Evolutionary conservation across 2,888 invertebrate genomes (phyloP), one percentile per base, ranked within the genome.

Genomic region (Himalopsyche kuldschensis): DNA sequence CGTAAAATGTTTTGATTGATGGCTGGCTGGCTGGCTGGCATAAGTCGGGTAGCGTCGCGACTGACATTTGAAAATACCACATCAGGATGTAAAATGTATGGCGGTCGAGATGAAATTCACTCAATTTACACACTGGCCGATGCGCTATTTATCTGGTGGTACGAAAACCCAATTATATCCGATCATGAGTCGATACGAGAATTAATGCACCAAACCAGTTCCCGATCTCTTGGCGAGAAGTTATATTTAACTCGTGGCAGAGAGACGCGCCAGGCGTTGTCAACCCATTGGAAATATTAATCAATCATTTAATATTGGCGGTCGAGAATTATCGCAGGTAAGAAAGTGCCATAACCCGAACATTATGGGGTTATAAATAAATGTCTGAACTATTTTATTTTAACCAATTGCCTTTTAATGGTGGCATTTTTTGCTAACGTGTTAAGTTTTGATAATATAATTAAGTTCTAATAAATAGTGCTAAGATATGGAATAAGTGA

Each of bases 201-300:
- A 84, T 84, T 75, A 84, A 81, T 81, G 84, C 84, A 79, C 79
- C 35, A 82, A 84, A 84, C 82, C 82, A 81, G 82, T 84, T 84
- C 80, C 15, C 69, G 63, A 55, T 79, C 30, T 27, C 77, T 46
- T 78, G 63, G 84, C 75, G 79, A 69, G 27, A 63, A 47, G 82
- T 79, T 82, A 80, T 82, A 79, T 82, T 69, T 82, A 82, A 75
- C 84, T 80, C 48, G 78, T 27, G 24, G 76, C 47, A 75, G 48
- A 41, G 55, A 75, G 20, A 80, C 35, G 47, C 41, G 31, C 78
- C 69, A 17, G 47, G 32, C 15, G n/a, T 35, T 35, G 78, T 4
- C 11, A 77, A 55, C 69, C 46, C 20, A 20, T 41, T 10, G 5
- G 3, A 20, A n/a, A 41, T n/a, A 78, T 31, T 32, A 1, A 32